These are phyloP conservation scores for Hylaeus anthracinus DNA, from an alignment of 1,140 invertebrate species.

Conservation along the genomic window DNA sequence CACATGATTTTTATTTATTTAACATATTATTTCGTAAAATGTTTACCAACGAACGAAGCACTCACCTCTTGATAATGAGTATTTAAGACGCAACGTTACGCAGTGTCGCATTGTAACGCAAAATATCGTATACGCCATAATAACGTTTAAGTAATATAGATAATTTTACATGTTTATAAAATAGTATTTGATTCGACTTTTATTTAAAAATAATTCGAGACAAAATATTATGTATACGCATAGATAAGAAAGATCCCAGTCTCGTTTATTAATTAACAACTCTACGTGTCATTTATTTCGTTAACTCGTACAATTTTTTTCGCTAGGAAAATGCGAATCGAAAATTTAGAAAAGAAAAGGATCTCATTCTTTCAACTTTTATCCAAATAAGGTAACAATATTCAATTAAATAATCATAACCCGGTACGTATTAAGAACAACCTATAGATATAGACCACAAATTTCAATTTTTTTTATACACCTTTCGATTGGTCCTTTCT, in stretches of 20 bases:
- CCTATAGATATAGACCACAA: neutral
- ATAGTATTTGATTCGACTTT: neutral
- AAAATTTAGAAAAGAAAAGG: neutral
- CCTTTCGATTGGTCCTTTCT: slow-evolving; percentile 7
- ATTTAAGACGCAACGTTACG: slow-evolving; percentile 15
- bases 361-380: neutral
- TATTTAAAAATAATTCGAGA: neutral
- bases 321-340: neutral
- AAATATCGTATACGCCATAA: neutral
- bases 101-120: neutral
- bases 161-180: slow-evolving; percentile 32
- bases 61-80: slow-evolving; percentile 15
- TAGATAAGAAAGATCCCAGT: slow-evolving; percentile 35
- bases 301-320: neutral
- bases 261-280: slow-evolving; percentile 34
- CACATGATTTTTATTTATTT: slow-evolving; percentile 50
- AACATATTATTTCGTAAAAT: slow-evolving; percentile 34
- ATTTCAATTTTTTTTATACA: neutral
- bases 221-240: neutral
- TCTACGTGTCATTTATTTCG: neutral
- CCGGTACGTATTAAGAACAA: neutral
- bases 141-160: slow-evolving; percentile 12
- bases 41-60: slow-evolving; percentile 17
- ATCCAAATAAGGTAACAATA: neutral
- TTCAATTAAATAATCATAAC: slow-evolving; percentile 10